These are phyloP conservation scores for Poecilia picta DNA, from an alignment of 2,797 vertebrate species.

Conservation along the genomic window DNA sequence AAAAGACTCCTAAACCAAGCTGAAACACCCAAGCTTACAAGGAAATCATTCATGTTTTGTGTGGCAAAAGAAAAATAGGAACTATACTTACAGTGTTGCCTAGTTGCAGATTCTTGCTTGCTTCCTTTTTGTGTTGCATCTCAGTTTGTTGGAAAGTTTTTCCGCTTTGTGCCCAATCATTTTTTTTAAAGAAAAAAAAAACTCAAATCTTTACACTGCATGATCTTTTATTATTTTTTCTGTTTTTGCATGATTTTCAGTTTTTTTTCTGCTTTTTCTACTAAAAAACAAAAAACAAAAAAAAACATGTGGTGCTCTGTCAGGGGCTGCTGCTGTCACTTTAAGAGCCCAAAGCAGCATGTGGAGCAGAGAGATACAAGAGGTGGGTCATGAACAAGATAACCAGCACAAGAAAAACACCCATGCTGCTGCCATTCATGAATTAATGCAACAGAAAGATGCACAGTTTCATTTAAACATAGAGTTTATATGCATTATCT, in stretches of 20 bases:
- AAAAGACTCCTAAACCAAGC: not conserved
- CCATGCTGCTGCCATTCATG: not conserved
- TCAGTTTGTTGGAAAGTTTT: not conserved
- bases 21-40: not conserved
- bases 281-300: too few species aligned
- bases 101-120: not conserved
- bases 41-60: not conserved
- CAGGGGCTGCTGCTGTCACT: not conserved
- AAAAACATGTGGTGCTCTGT: not conserved
- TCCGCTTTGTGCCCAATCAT: not conserved
- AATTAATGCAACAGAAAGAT: not conserved
- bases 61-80: not conserved
- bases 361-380: conserved; percentile 54
- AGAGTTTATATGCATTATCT: not conserved
- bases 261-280: not conserved
- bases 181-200: not conserved
- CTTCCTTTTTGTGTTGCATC: not conserved
- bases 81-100: not conserved
- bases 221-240: not conserved
- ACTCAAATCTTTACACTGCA: not conserved
- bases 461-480: not conserved
- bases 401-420: conserved; percentile 17
- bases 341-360: conserved; percentile 6
- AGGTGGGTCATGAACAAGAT: conserved; percentile 43
- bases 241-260: not conserved